Conservation (phyloP, 1,140 invertebrate genomes). For the Brachionus plicatilis region DNA sequence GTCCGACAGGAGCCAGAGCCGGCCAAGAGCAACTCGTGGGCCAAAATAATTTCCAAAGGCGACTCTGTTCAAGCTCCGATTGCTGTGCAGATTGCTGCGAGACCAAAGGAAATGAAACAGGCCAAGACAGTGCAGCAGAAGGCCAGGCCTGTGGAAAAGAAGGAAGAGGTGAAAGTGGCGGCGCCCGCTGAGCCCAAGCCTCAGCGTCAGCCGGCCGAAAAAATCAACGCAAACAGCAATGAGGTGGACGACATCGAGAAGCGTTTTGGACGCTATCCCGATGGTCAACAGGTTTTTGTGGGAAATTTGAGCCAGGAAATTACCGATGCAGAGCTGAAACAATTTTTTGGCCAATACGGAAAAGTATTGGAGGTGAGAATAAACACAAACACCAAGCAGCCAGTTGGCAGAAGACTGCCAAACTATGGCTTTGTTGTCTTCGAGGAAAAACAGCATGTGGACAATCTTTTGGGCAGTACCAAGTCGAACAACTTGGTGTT, state of each 20-base stretch:
- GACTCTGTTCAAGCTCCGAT: background rate
- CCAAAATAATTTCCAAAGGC: slow-evolving; percentile 18
- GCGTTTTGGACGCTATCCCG: slow-evolving; percentile 14
- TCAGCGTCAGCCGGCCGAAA: background rate
- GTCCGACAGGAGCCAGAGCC: background rate
- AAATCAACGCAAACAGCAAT: background rate
- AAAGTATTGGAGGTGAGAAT: slow-evolving; percentile 35
- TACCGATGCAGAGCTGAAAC: background rate
- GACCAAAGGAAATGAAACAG: background rate
- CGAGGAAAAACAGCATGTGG: slow-evolving; percentile 1
- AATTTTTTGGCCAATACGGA: slow-evolving; percentile 27
- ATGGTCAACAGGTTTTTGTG: slow-evolving; percentile 39
- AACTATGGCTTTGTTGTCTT: slow-evolving; percentile 39
- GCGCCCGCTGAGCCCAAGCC: background rate
- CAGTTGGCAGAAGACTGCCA: background rate
- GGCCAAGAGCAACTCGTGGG: slow-evolving; percentile 18
- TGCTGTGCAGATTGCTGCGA: background rate
- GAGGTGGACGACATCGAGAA: slow-evolving; percentile 22
- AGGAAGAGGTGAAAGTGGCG: background rate
- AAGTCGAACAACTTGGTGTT: slow-evolving; percentile 31
- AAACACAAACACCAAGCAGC: slow-evolving; percentile 30
- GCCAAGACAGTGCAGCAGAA: background rate
- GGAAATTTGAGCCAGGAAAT: slow-evolving; percentile 30
- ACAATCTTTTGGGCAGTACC: background rate
- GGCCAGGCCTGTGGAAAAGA: background rate